Percentiles rank a stretch among this genome's conserved stretches.
phyloP scores from a whole-genome alignment of 2,113 vertebrate species.

The Sinocyclocheilus rhinocerous region DNA sequence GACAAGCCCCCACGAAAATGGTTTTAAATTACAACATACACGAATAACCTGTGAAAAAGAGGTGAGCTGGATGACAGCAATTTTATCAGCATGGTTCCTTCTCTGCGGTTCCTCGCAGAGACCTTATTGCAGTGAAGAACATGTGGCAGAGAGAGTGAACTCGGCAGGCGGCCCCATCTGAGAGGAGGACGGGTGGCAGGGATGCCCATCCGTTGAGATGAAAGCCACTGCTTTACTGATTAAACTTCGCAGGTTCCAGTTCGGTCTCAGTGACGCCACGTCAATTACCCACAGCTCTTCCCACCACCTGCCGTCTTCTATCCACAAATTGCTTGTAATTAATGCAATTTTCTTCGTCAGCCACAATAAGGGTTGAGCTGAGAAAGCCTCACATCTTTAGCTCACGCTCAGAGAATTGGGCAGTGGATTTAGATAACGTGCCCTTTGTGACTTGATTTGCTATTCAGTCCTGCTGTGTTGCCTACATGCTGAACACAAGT shows the following conservation, averaged over 20 bases:
- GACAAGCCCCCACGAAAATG: constrained; percentile 9
- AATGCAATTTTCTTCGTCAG: constrained; percentile 51
- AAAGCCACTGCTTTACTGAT: constrained; percentile 35
- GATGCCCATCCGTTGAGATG: constrained; percentile 12
- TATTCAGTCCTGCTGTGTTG: constrained; percentile 18
- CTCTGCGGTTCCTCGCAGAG: constrained; percentile 18
- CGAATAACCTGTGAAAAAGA: constrained; percentile 12
- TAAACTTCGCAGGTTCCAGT: constrained; percentile 45
- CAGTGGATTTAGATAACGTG: constrained; percentile 19
- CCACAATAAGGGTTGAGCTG: constrained; percentile 32
- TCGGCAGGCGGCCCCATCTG: constrained; percentile 30
- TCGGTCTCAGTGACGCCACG: constrained; percentile 32
- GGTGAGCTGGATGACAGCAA: constrained; percentile 42
- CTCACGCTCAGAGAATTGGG: constrained; percentile 20
- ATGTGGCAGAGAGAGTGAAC: constrained; percentile 40
- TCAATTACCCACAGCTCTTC: constrained; percentile 52
- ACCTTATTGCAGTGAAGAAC: constrained; percentile 39
- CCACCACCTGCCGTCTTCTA: constrained; percentile 52
- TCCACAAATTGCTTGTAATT: constrained; percentile 53
- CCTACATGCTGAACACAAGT: constrained; percentile 12
- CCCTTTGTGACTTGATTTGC: constrained; percentile 46
- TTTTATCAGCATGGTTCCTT: constrained; percentile 47
- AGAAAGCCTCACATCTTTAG: constrained; percentile 49
- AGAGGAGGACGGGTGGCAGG: constrained; percentile 17
- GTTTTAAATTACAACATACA: constrained; percentile 40